Conservation (phyloP, 1,140 invertebrate genomes). For the Arion vulgaris region DNA sequence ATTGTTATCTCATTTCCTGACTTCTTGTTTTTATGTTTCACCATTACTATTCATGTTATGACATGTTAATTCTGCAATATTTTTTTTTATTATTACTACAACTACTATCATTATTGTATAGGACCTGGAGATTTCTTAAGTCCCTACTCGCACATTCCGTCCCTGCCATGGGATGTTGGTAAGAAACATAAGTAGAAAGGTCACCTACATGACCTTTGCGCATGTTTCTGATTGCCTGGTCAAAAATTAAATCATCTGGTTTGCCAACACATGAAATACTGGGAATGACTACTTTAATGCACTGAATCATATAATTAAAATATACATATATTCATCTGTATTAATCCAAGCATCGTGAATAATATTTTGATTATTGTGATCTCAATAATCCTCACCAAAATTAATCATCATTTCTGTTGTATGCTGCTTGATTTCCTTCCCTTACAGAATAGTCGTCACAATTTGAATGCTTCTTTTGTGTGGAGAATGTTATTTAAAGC, state of each 20-base stretch:
- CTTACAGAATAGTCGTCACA: too few species aligned
- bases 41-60: neutral
- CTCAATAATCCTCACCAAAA: too few species aligned
- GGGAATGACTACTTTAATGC: neutral
- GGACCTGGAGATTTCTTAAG: slow-evolving; percentile 26
- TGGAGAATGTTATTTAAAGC: too few species aligned
- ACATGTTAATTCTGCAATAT: neutral
- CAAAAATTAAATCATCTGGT: neutral
- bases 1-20: too few species aligned
- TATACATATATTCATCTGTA: neutral
- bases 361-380: neutral
- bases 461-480: too few species aligned
- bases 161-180: slow-evolving; percentile 25
- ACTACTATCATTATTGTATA: neutral
- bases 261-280: neutral
- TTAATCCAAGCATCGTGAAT: neutral
- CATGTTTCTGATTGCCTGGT: slow-evolving; percentile 15
- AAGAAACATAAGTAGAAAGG: neutral
- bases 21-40: too few species aligned
- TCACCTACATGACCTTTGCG: neutral
- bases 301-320: neutral
- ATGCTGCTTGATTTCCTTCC: too few species aligned
- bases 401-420: too few species aligned
- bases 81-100: neutral
- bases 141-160: slow-evolving; percentile 27